These are phyloP conservation scores for Brachionus manjavacas DNA, from an alignment of 1,140 invertebrate genomes.

Conservation along the genomic window DNA sequence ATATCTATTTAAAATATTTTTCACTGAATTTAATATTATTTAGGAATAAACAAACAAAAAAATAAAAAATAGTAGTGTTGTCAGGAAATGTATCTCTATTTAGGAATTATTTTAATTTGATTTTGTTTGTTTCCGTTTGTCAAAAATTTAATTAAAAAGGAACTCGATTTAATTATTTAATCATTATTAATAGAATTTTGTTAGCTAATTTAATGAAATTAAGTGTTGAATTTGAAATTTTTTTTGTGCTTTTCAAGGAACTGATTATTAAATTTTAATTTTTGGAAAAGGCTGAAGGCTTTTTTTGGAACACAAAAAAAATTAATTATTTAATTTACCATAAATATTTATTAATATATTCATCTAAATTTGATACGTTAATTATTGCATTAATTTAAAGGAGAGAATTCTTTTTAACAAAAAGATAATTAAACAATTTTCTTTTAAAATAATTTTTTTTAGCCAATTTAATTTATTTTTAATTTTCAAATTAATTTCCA, in stretches of 20 bases:
- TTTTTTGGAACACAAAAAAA: not conserved
- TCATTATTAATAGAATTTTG: not conserved
- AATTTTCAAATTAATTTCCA: not conserved
- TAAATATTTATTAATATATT: not conserved
- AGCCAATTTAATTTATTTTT: too few species aligned
- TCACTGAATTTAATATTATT: too few species aligned
- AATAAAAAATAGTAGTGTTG: too few species aligned
- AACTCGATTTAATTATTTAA: not conserved
- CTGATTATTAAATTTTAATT: too few species aligned
- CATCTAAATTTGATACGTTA: not conserved
- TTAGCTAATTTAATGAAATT: not conserved
- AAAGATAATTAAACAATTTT: not conserved
- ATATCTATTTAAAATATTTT: too few species aligned
- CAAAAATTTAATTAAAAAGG: not conserved
- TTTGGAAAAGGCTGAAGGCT: not conserved
- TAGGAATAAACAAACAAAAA: too few species aligned
- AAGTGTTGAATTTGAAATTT: too few species aligned
- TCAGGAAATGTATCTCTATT: not conserved
- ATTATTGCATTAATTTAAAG: not conserved
- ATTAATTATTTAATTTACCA: not conserved
- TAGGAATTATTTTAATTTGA: not conserved
- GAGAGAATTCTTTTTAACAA: not conserved
- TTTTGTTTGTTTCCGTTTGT: not conserved
- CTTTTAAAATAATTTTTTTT: too few species aligned
- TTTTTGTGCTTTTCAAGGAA: too few species aligned